Base-by-base conservation (phyloP, 1,140 invertebrate species). In the Procambarus clarkii region DNA sequence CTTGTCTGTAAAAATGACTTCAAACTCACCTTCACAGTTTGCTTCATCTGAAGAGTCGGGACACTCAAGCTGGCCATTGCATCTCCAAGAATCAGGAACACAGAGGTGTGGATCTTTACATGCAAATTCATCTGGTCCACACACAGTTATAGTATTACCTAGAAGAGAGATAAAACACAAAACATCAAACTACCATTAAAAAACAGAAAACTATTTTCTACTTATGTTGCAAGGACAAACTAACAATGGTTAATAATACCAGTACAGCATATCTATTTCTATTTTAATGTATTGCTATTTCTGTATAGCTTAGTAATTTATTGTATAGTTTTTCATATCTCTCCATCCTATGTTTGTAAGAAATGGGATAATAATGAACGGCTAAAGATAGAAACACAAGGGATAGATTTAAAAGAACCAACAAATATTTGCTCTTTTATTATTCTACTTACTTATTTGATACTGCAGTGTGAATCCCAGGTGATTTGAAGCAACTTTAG, bases 21-120 rank as follows among this genome's bases (percentile, higher is more conserved):
- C 21, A 1, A 64, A 45, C 44, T 46, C 21, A 85, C 83, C 83
- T 85, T 74, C 46, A 69, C 84, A 80, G 24, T 34, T 60, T 0
- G 64, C 77, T 78, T 91, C 83, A 44, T 91, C 91, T 7, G 91
- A 91, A 3, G 71, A 74, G 46, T 91, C 91, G 0, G 69, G 71
- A 50, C 91, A 91, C 78, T 91, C 76, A 34, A 60, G 60, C n/a
- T 60, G 45, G 15, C 87, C 87, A 50, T 82, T 78, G 24, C 87
- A 88, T 18, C 79, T 60, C 87, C 79, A 78, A 34, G 76, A 78
- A 21, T 50, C 46, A n/a, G 83, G 83, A n/a, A 85, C 21, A 48
- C 83, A 85, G 3, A 85, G 60, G 21, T 46, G 34, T 1, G 83
- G 83, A 34, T 85, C 69, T 13, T 11, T n/a, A 46, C 83, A 85